Percentiles rank a stretch among this genome's conserved stretches.
Conservation (phyloP, 2,797 vertebrate species). For the Epinephelus coioides region DNA sequence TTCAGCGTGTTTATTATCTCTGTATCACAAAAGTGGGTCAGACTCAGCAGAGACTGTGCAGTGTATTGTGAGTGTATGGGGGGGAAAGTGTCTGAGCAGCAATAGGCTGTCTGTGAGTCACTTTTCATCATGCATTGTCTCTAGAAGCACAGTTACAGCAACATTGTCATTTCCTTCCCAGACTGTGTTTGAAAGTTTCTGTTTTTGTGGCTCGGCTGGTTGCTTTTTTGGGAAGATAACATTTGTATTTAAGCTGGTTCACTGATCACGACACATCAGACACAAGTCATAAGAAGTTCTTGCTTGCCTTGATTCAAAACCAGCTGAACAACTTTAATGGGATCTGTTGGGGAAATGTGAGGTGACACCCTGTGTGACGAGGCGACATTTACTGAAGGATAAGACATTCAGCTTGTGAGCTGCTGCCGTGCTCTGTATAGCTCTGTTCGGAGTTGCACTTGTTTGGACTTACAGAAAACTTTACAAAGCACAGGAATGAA, state of each 20-base stretch:
- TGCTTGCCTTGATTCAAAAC: constrained; percentile 21
- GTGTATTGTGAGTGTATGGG: constrained; percentile 52
- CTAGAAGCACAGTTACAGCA: constrained; percentile 17
- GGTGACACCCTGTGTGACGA: background rate
- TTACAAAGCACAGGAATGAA: background rate
- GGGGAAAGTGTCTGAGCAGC: constrained; percentile 24
- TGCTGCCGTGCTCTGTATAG: background rate
- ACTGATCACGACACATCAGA: constrained; percentile 3
- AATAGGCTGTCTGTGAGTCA: constrained; percentile 23
- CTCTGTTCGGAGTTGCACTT: constrained; percentile 15
- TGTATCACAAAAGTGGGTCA: constrained; percentile 71
- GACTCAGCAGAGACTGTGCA: constrained; percentile 44
- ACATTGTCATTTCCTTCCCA: constrained; percentile 28
- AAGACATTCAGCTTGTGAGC: background rate
- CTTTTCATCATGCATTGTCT: constrained; percentile 43
- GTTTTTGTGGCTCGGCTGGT: constrained; percentile 10
- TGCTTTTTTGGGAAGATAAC: background rate
- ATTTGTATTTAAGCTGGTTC: constrained; percentile 10
- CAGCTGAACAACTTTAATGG: constrained; percentile 18
- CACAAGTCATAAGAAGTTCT: background rate
- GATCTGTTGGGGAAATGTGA: background rate
- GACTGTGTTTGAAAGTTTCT: constrained; percentile 14
- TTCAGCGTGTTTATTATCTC: constrained; percentile 66
- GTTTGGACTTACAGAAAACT: constrained; percentile 35
- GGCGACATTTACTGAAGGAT: background rate